Base-by-base conservation (phyloP, 1,140 invertebrate genomes). In the Stegodyphus dumicola region DNA sequence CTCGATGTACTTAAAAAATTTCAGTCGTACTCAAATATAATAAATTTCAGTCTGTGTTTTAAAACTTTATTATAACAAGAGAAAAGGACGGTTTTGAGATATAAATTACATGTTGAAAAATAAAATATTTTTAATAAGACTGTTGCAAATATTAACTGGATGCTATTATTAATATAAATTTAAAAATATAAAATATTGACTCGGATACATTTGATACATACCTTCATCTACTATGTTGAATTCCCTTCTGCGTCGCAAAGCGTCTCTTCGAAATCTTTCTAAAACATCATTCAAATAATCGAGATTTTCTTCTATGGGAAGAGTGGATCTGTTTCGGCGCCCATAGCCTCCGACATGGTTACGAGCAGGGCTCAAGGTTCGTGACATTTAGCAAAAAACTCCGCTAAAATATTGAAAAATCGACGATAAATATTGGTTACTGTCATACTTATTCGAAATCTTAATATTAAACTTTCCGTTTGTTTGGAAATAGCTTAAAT, bases 191-290 rank as follows among this genome's bases (percentile, higher is more conserved):
- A 33, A 33, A 33, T 33, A 33, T 33, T 1, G 33, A 33, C 33
- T 33, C 33, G 1, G 33, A 33, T 33, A 33, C 33, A 33, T 3
- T 33, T 33, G 33, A 33, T 54, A 48, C 65, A 48, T 75, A 83
- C 80, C 71, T 83, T 83, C 80, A 54, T 83, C 79, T 3, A 73
- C 48, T 2, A 13, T 33, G 33, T 67, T 51, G 33, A 66, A 51
- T 66, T 83, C 70, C 6, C 80, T 74, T 54, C 80, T 60, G 13
- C 80, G 33, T 7, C 80, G 33, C 15, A 83, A n/a, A 9, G 80
- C 80, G 75, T 83, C 80, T 65, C 71, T 75, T 66, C 80, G 48
- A 17, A 83, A 75, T 67, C 80, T 74, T 49, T 75, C 80, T 75
- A 83, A 83, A 54, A 83, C 54, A 6, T 74, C 56, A 67, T 75